Base-by-base conservation (phyloP, 2,888 invertebrate species). In the Drosophila atroscutellata region DNA sequence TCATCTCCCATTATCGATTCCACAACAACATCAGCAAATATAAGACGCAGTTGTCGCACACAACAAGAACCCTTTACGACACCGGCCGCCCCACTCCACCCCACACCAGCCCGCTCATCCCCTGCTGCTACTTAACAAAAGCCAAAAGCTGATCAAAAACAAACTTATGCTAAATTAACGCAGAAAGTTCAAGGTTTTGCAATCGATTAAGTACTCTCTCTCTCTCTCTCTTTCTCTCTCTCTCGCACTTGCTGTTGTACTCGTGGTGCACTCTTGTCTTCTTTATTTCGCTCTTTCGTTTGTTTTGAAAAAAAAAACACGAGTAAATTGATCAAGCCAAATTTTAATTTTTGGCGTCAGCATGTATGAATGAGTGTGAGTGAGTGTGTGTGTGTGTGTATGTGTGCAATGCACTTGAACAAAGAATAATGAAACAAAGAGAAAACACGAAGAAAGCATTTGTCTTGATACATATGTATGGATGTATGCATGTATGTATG, bases 131-230 rank as follows among this genome's bases (percentile, higher is more conserved):
- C 5, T 49, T 3, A 20, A 15, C 24, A 13, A 20, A 37, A 28
- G 9, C 34, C 18, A 75, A 20, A 45, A 39, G 57, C 37, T 66
- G 77, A 18, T 49, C 49, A 37, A 50, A 64, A 26, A 24, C 7
- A 45, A 45, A 45, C 49, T 32, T 52, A 15, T 65, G 76, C 37
- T 75, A 77, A 75, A 77, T 34, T 45, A 11, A 28, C 32, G 61
- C 55, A 58, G 72, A 77, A 73, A 81, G 79, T 79, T 79, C 79
- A 79, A 79, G 79, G 79, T 73, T 79, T 67, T 55, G 30, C 36
- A 32, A 59, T 77, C 81, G 72, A 52, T 81, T 67, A 72, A 59
- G 24, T 64, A 57, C 66, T 24, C 39, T 34, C 45, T 47, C 11
- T 39, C 55, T 15, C 52, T 26, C 54, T 20, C 42, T n/a, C 26